Evolutionary conservation across 2,888 invertebrate genomes (phyloP), one percentile per base, ranked within the genome.

Genomic region (Tetrapedia diversipes): DNA sequence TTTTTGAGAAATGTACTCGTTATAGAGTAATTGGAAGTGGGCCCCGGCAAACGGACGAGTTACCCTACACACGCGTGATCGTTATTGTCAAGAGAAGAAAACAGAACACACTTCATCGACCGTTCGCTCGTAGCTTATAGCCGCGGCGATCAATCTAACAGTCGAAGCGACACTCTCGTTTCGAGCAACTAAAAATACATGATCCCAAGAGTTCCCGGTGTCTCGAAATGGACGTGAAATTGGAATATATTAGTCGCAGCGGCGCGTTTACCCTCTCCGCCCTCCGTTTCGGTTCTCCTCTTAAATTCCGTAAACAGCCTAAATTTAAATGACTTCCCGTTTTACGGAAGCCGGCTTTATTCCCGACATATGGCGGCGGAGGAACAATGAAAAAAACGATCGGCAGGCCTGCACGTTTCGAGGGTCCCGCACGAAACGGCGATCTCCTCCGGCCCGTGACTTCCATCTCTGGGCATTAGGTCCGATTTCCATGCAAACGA

Each of bases 251-350:
- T 24, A 60, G 61, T 54, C 60, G 43, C 43, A 16, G 22, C 27
- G 47, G 37, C 11, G 54, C 11, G 45, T 34, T 24, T 41, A 3
- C 34, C 27, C 39, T 29, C 53, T 11, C 22, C 29, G 24, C 43
- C 43, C 67, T 60, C 57, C 56, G 69, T 69, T 77, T 75, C 27
- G 63, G 32, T 34, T 75, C 41, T 76, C 47, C 69, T 41, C 47
- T 59, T 76, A 78, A 78, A 81, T 78, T 75, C 71, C 68, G 63
- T 73, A 83, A 79, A 75, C 60, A 77, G 63, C 67, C 81, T 80
- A 80, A 75, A 86, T 85, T 81, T 85, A 80, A 81, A 86, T 86
- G 70, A 73, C 77, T 78, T 78, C 79, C 76, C 74, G 68, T 81
- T 82, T 80, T 79, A 80, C 71, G 71, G 64, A 83, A 81, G 77